Conservation (phyloP, 2,797 vertebrate genomes). For the Hippocampus kuda region DNA sequence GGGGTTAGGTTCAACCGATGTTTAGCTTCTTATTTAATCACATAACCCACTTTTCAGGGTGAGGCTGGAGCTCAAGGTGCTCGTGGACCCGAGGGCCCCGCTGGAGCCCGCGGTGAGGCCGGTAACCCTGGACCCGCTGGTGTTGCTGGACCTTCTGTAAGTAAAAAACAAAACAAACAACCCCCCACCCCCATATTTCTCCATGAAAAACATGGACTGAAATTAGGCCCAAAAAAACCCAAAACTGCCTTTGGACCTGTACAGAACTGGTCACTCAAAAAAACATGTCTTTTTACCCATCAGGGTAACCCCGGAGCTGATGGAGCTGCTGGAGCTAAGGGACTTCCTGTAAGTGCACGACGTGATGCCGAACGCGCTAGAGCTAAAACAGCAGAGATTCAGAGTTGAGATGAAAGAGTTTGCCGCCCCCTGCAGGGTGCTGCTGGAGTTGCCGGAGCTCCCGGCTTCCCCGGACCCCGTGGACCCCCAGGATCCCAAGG, state of each 20-base stretch:
- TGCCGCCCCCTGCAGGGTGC: constrained; percentile 76
- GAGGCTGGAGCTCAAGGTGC: constrained; percentile 83
- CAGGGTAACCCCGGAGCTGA: constrained; percentile 89
- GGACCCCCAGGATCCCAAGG: constrained; percentile 87
- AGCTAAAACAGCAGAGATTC: background rate
- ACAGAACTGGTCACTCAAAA: background rate
- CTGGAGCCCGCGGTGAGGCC: constrained; percentile 85
- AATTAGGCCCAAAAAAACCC: too few species aligned
- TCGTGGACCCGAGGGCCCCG: constrained; percentile 86
- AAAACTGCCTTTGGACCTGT: background rate
- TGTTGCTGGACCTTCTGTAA: constrained; percentile 80
- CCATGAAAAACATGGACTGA: background rate
- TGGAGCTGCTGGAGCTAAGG: constrained; percentile 84
- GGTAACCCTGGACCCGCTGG: constrained; percentile 91
- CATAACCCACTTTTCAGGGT: constrained; percentile 64
- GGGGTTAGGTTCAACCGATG: too few species aligned
- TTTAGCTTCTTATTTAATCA: background rate
- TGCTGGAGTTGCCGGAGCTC: constrained; percentile 89
- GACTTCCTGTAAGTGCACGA: constrained; percentile 75
- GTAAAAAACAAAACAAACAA: constrained; percentile 36
- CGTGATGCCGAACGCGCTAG: background rate
- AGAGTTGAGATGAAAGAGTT: background rate
- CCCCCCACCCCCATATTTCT: too few species aligned
- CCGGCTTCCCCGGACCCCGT: constrained; percentile 93
- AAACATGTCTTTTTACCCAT: constrained; percentile 11